Evolutionary conservation across 2,888 invertebrate genomes (phyloP).

Genomic region (Drosophila limbata): DNA sequence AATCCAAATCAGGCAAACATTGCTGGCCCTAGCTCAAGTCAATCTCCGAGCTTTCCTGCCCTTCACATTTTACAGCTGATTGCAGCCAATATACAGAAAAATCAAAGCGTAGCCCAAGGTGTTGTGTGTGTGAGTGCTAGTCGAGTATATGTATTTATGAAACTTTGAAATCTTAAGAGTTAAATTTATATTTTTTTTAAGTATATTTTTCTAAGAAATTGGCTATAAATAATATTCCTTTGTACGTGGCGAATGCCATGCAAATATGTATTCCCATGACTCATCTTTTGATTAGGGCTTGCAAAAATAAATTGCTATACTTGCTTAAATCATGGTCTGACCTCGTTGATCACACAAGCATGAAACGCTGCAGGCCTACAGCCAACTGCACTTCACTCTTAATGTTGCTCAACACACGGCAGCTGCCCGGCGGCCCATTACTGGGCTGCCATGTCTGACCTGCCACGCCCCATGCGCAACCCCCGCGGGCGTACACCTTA

Average conservation of each 20-base stretch:
- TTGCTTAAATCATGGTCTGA: not conserved
- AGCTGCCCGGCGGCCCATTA: constrained; percentile 16
- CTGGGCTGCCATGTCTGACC: constrained; percentile 48
- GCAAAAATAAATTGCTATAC: not conserved
- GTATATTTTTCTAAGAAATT: not conserved
- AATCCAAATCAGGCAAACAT: constrained; percentile 68
- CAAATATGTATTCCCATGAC: constrained; percentile 6
- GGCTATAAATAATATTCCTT: not conserved
- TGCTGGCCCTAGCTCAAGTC: constrained; percentile 60
- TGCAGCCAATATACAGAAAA: constrained; percentile 66
- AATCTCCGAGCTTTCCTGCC: constrained; percentile 47
- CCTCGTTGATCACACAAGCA: constrained; percentile 15
- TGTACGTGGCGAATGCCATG: not conserved
- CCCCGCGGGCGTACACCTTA: constrained; percentile 32
- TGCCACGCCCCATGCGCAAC: constrained; percentile 29
- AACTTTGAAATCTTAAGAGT: constrained; percentile 14
- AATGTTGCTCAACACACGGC: constrained; percentile 33
- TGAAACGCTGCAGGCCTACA: constrained; percentile 61
- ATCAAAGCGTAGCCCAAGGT: constrained; percentile 66
- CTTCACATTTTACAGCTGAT: constrained; percentile 73
- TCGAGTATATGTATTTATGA: constrained; percentile 10
- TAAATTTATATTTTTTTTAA: constrained; percentile 13
- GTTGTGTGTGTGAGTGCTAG: not conserved
- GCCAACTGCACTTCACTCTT: constrained; percentile 65
- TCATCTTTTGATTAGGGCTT: constrained; percentile 9